phyloP scores from a whole-genome alignment of 2,888 invertebrate genomes.

The Gastrophysa polygoni region DNA sequence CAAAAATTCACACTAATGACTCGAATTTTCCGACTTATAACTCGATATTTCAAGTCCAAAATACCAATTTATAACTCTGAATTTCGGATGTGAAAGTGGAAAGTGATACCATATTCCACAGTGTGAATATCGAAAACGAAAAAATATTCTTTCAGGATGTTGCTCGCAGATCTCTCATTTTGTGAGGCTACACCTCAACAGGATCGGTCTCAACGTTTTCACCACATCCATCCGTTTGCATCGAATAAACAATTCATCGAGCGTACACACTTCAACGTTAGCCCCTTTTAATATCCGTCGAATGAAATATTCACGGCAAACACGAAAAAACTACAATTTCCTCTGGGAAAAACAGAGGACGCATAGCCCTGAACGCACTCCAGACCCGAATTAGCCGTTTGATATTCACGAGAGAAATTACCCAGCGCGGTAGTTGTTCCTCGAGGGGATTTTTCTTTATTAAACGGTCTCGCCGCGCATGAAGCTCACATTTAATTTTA shows the following conservation, averaged over 20 bases:
- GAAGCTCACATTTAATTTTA: constrained; percentile 8
- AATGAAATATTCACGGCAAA: constrained; percentile 5
- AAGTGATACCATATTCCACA: too few relatives aligned
- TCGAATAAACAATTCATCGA: not conserved
- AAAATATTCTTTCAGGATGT: too few relatives aligned
- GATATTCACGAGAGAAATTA: constrained; percentile 30
- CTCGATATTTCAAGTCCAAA: too few relatives aligned
- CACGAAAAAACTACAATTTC: constrained; percentile 4
- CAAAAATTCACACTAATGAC: too few relatives aligned
- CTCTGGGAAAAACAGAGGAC: not conserved
- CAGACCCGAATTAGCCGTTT: constrained; percentile 24
- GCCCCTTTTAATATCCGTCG: not conserved
- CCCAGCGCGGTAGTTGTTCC: constrained; percentile 18
- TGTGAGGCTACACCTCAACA: too few relatives aligned
- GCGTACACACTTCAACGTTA: not conserved
- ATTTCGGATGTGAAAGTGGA: too few relatives aligned
- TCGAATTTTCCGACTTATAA: too few relatives aligned
- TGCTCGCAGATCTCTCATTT: too few relatives aligned
- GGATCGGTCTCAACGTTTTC: not conserved
- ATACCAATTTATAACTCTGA: too few relatives aligned
- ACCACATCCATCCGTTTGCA: not conserved
- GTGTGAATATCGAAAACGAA: too few relatives aligned
- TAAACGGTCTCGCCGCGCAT: constrained; percentile 4
- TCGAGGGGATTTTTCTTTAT: constrained; percentile 24
- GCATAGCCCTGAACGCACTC: constrained; percentile 1